phyloP scores from a whole-genome alignment of 2,797 vertebrate species.

The Micropoecilia bifurca region DNA sequence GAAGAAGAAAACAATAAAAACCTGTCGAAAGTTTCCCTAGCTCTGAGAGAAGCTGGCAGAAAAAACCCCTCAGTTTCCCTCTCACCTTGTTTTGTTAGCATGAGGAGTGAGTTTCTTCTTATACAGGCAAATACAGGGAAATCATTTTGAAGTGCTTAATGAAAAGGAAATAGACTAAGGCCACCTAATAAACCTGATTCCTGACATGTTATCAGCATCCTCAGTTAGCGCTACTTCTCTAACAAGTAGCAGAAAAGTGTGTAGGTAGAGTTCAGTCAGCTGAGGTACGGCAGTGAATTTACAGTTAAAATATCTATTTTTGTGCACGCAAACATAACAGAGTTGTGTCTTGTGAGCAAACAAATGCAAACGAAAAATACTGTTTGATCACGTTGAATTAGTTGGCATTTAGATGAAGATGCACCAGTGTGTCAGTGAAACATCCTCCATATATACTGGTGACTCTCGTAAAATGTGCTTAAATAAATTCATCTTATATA shows the following conservation, averaged over 20 bases:
- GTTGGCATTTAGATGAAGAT: not conserved
- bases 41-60: constrained; percentile 2
- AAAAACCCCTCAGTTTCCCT: constrained; percentile 7
- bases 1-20: constrained; percentile 2
- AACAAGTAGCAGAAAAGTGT: not conserved
- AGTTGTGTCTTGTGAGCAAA: not conserved
- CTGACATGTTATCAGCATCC: not conserved
- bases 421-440: not conserved
- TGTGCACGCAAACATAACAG: not conserved
- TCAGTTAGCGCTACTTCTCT: not conserved
- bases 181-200: not conserved
- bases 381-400: not conserved
- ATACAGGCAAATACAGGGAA: constrained; percentile 4
- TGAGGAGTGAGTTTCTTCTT: constrained; percentile 2
- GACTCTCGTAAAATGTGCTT: not conserved
- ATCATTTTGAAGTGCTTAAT: constrained; percentile 11
- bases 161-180: constrained; percentile 11
- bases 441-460: not conserved
- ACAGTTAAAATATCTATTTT: not conserved
- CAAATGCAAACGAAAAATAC: not conserved
- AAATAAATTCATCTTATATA: not conserved
- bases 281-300: not conserved
- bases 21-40: constrained; percentile 40
- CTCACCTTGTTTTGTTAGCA: constrained; percentile 15
- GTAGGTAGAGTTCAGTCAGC: not conserved